Base-by-base conservation (phyloP, 2,797 vertebrate genomes). In the Parauchenoglanis punctatus region DNA sequence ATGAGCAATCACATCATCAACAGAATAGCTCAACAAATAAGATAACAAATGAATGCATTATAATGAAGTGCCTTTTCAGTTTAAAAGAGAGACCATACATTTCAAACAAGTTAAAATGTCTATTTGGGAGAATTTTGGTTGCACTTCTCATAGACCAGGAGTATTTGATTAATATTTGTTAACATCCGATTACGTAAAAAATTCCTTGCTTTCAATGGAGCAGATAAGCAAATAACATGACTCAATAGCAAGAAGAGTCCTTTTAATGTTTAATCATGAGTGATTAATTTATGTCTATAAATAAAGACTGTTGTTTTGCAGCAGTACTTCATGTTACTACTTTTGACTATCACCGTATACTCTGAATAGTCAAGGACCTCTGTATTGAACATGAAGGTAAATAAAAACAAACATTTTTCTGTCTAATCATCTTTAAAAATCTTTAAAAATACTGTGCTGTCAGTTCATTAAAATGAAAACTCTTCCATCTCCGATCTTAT, bases 1-100 rank as follows among this genome's bases (percentile, higher is more conserved):
- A 65, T 65, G 28, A 35, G 52, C 54, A 44, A 61, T 84, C 83
- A 84, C 58, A 78, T 58, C 20, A 65, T 54, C 28, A 84, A 35
- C 35, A 49, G 7, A 31, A 31, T 31, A 31, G 31, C 31, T 31
- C 31, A 31, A 70, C 72, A n/a, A 88, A 46, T 25, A 49, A 52
- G 31, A 28, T 7, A 83, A 17, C 4, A 20, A 8, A 13, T 13
- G 20, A 40, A 81, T 81, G 35, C 59, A 46, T 81, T 23, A 6
- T 18, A 77, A 56, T 11, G 25, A 77, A 77, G 35, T 81, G 56
- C 10, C 3, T 80, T 58, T 58, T 20, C 23, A 54, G 58, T n/a
- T 46, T 28, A 76, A 44, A 25, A 46, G 8, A n/a, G 20, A 81
- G 7, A 52, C 40, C 40, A 72, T 73, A 18, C 25, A 67, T 61